phyloP scores from a whole-genome alignment of 2,797 vertebrate species.

The Anguilla obscura region DNA sequence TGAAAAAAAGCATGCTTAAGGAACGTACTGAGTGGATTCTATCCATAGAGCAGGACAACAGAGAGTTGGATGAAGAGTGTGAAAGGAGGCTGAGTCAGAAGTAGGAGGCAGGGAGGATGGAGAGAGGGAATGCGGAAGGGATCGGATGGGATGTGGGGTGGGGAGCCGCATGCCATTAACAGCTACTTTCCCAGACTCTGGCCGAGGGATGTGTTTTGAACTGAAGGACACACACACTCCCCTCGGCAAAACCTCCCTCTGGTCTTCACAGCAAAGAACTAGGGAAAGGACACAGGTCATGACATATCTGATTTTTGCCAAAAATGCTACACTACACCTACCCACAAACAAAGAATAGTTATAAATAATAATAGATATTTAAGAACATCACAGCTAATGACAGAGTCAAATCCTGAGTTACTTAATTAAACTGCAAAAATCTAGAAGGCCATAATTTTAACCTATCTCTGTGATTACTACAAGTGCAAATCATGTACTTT shows the following conservation, averaged over 20 bases:
- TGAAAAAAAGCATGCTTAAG: not conserved
- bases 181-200: conserved; percentile 79
- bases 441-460: not conserved
- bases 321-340: not conserved
- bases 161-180: conserved; percentile 82
- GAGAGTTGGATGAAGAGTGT: not conserved
- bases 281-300: conserved; percentile 22
- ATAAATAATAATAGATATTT: not conserved
- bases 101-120: not conserved
- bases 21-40: not conserved
- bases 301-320: not conserved
- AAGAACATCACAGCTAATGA: not conserved
- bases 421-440: not conserved
- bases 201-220: not conserved
- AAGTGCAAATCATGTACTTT: not conserved
- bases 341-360: not conserved
- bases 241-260: not conserved
- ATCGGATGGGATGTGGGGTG: conserved; percentile 42
- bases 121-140: not conserved
- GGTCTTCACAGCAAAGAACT: conserved; percentile 20
- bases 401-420: not conserved
- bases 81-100: not conserved
- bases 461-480: not conserved
- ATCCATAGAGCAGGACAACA: not conserved
- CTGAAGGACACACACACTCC: not conserved